Evolutionary conservation across 1,140 invertebrate species (phyloP), one percentile per base, ranked within the genome.

Genomic region (Diprion similis): DNA sequence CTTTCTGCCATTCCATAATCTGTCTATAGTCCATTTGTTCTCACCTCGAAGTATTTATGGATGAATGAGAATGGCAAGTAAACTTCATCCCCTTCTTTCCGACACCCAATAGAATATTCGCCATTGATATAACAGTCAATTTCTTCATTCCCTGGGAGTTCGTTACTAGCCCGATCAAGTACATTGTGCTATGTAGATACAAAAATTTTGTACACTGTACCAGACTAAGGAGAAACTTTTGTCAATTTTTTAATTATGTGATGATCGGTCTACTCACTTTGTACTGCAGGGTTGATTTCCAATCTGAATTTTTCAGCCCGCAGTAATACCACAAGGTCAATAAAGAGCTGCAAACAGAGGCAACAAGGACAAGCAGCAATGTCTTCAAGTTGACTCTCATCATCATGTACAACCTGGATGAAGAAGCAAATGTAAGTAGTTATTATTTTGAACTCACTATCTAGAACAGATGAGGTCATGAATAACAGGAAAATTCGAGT

Each of bases 11-110:
- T 72, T 72, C 13, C 15, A 0, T n/a, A 11, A 37, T 19, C 17
- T 8, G 10, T 67, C 17, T 72, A 68, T 10, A 69, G 24, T 37
- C 24, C 24, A 37, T 76, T 67, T 46, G 8, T 13, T 80, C 81
- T 86, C 81, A 97, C 94, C 90, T 98, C 97, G 90, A 98, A 99
- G 89, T 98, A 98, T 85, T 95, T 96, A 75, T 95, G 93, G 75
- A 99, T 90, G 85, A 98, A 98, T 19, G 94, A 94, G 88, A 98
- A 98, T 15, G 97, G 97, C 78, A 98, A 85, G 84, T 94, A 98
- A 15, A 98, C 93, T 89, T 98, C 96, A 80, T 93, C 92, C n/a
- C 91, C 92, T 86, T 97, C 95, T 77, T 93, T 93, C 67, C 93
- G 91, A 88, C 97, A 98, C 18, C 92, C 90, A 77, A 98, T 91